These are phyloP conservation scores for Platycheirus albimanus DNA, from an alignment of 2,888 invertebrate species.

Conservation along the genomic window DNA sequence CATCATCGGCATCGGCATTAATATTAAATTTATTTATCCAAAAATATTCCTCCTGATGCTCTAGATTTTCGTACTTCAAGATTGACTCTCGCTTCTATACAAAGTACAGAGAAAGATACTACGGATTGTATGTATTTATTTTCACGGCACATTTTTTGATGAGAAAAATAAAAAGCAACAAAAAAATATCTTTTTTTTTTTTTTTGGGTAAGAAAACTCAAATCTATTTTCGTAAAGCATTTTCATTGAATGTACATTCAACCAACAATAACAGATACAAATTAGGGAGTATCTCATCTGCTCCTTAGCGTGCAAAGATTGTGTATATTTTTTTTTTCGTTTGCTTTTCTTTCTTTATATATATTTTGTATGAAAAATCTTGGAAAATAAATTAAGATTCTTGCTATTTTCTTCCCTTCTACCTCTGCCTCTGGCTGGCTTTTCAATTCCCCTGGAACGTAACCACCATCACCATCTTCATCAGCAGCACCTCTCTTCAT, in stretches of 20 bases:
- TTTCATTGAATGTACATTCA: slow-evolving; percentile 65
- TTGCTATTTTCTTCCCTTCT: slow-evolving; percentile 41
- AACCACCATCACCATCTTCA: slow-evolving; percentile 37
- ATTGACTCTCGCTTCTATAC: slow-evolving; percentile 9
- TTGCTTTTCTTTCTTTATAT: not conserved
- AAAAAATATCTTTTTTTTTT: slow-evolving; percentile 20
- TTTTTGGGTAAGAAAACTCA: slow-evolving; percentile 48
- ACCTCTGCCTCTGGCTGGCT: slow-evolving; percentile 8
- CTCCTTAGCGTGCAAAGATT: slow-evolving; percentile 27
- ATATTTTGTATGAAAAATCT: slow-evolving; percentile 45
- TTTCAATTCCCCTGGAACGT: slow-evolving; percentile 46
- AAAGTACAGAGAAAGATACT: not conserved
- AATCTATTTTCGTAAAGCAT: slow-evolving; percentile 69
- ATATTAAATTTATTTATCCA: slow-evolving; percentile 68
- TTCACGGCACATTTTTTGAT: slow-evolving; percentile 65
- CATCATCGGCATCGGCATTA: slow-evolving; percentile 18
- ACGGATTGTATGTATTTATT: slow-evolving; percentile 54
- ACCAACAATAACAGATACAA: slow-evolving; percentile 73
- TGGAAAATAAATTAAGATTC: slow-evolving; percentile 60
- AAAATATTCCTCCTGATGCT: slow-evolving; percentile 69
- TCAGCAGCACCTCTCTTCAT: slow-evolving; percentile 23
- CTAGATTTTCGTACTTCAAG: slow-evolving; percentile 47
- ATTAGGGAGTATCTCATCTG: slow-evolving; percentile 68
- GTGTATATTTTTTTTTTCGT: slow-evolving; percentile 23
- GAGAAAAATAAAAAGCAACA: slow-evolving; percentile 33